Percentiles rank a stretch among this genome's conserved stretches.
Conservation (phyloP, 2,888 invertebrate genomes). For the Calameuta filiformis region DNA sequence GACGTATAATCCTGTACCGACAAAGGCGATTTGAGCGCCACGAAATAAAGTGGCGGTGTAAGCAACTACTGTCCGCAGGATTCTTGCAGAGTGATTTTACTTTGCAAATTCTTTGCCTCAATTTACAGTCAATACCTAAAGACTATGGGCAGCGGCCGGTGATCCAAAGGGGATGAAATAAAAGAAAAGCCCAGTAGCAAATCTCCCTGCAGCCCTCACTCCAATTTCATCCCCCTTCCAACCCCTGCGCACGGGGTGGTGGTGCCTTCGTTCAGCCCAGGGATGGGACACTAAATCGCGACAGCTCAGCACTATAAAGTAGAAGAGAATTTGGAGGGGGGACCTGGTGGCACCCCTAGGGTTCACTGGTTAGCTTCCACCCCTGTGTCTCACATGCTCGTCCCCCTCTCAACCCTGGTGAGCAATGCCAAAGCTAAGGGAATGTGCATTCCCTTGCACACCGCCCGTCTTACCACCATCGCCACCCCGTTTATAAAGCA, state of each 20-base stretch:
- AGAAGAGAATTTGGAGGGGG: conserved; percentile 11
- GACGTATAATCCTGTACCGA: too few species aligned
- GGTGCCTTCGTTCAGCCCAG: not conserved
- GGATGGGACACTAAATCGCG: conserved; percentile 33
- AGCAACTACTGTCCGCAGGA: too few species aligned
- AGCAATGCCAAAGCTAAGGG: not conserved
- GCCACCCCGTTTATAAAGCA: not conserved
- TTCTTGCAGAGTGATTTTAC: too few species aligned
- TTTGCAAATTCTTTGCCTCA: too few species aligned
- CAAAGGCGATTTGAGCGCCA: too few species aligned
- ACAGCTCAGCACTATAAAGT: conserved; percentile 35
- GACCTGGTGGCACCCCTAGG: not conserved
- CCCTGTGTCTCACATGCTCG: not conserved
- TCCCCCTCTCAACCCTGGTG: not conserved
- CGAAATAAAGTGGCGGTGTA: too few species aligned
- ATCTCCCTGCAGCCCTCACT: too few species aligned
- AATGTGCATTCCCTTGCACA: not conserved
- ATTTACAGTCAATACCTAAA: too few species aligned
- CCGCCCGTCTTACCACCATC: not conserved
- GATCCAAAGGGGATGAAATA: too few species aligned
- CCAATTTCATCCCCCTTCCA: too few species aligned
- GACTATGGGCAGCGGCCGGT: too few species aligned
- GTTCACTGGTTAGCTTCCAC: not conserved
- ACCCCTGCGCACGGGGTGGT: not conserved
- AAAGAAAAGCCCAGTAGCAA: too few species aligned